Evolutionary conservation across 2,113 vertebrate species (phyloP), one percentile per base, ranked within the genome.

Genomic region (Eonycteris spelaea): DNA sequence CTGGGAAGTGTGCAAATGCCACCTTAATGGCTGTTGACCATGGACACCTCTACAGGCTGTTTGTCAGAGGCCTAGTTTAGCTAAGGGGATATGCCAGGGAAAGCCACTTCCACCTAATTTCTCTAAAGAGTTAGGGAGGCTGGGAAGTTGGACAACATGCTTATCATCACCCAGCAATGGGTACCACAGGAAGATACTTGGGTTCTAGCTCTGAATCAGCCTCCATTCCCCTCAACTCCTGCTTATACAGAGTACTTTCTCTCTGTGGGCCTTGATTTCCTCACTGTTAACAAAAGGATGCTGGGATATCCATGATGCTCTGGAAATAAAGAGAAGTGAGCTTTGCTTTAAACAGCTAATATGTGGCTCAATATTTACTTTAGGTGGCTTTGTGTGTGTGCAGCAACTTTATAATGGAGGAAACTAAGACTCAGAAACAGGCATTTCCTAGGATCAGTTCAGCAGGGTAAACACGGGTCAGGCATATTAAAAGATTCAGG

Each of bases 311-410:
- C 0, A 3, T 61, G 38, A 67, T 48, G n/a, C 11, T 67, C 65
- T 87, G 33, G 9, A 7, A 95, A 35, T 65, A 21, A 0, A 75
- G 4, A 89, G 30, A 83, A 59, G 7, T 11, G 40, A 80, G 28
- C 35, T 92, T 83, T 91, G 30, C 70, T 86, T 86, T 86, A 86
- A 30, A 33, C 43, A 30, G 35, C 38, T 11, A 67, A 59, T 55
- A 55, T 9, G 45, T 63, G 35, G 21, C 43, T 86, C 30, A 35
- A 93, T 57, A 38, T 57, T 18, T 79, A 21, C n/a, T 87, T 11
- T 19, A 38, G 35, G 7, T 57, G 85, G 13, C 0, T 75, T 7
- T 45, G 26, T 22, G 38, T 19, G 0, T 59, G 9, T 30, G 2
- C 67, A n/a, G 30, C 13, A 91, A 67, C 21, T 45, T 78, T 53